phyloP scores from a whole-genome alignment of 2,888 invertebrate species.

The Mongoloraphidia duomilia region DNA sequence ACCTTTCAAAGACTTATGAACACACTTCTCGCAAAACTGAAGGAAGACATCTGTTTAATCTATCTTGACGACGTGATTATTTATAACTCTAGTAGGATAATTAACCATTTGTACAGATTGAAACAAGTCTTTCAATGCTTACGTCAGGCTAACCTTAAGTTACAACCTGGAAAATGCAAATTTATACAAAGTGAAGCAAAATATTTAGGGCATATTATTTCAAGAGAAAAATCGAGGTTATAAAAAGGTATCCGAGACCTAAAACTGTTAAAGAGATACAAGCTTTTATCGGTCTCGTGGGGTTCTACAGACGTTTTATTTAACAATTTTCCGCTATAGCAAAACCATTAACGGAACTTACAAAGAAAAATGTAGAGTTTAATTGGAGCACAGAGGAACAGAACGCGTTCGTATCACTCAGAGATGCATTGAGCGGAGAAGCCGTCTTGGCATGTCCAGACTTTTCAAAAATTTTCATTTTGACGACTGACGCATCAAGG shows the following conservation, averaged over 20 bases:
- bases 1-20: constrained; percentile 22
- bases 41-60: constrained; percentile 16
- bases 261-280: constrained; percentile 11
- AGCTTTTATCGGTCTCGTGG: constrained; percentile 13
- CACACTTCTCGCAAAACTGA: constrained; percentile 15
- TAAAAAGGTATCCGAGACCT: constrained; percentile 13
- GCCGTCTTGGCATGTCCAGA: constrained; percentile 15
- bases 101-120: constrained; percentile 10
- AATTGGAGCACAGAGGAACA: constrained; percentile 11
- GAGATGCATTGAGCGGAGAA: constrained; percentile 8
- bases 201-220: constrained; percentile 13
- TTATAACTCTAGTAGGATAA: constrained; percentile 12
- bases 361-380: constrained; percentile 14
- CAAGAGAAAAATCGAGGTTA: constrained; percentile 8
- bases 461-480: background rate
- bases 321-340: constrained; percentile 15
- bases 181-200: constrained; percentile 12
- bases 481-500: too few species aligned
- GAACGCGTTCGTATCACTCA: constrained; percentile 12
- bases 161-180: constrained; percentile 9
- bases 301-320: constrained; percentile 20
- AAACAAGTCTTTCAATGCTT: constrained; percentile 7
- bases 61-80: constrained; percentile 16
- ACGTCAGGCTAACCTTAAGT: constrained; percentile 10
- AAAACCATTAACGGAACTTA: constrained; percentile 15